Conservation (phyloP, 2,797 vertebrate species). For the Diceros bicornis region DNA sequence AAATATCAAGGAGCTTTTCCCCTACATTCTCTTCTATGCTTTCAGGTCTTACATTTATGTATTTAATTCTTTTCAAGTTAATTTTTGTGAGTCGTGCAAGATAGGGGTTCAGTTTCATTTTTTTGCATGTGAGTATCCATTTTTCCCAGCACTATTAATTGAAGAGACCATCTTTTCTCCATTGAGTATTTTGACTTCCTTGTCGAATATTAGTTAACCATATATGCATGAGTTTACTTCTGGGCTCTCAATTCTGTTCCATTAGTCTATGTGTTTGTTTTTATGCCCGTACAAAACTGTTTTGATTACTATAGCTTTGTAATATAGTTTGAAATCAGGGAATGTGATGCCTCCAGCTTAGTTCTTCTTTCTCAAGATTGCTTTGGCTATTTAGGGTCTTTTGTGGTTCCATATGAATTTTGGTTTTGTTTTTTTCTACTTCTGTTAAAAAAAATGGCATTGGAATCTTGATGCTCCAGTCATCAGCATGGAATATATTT, state of each 20-base stretch:
- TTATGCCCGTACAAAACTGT: not conserved
- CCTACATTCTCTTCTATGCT: not conserved
- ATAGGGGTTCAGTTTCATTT: not conserved
- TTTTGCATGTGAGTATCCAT: not conserved
- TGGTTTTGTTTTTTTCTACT: not conserved
- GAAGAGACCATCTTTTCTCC: not conserved
- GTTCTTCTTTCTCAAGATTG: not conserved
- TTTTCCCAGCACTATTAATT: not conserved
- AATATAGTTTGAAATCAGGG: not conserved
- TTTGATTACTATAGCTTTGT: not conserved
- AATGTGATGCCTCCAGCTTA: not conserved
- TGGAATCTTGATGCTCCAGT: not conserved
- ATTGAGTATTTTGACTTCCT: not conserved
- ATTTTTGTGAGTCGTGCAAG: not conserved
- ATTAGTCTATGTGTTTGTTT: not conserved
- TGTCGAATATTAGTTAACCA: not conserved
- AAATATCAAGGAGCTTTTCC: not conserved
- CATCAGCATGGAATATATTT: not conserved
- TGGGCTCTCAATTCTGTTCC: not conserved
- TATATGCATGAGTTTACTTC: not conserved
- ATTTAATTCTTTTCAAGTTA: not conserved
- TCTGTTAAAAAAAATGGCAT: not conserved
- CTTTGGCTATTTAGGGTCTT: not conserved
- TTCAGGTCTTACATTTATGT: not conserved
- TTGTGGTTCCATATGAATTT: constrained; percentile 11